Percentiles rank a stretch among this genome's conserved stretches.
These are phyloP conservation scores for Trichacis sp. DNA, from an alignment of 2,888 invertebrate species.

Conservation along the genomic window DNA sequence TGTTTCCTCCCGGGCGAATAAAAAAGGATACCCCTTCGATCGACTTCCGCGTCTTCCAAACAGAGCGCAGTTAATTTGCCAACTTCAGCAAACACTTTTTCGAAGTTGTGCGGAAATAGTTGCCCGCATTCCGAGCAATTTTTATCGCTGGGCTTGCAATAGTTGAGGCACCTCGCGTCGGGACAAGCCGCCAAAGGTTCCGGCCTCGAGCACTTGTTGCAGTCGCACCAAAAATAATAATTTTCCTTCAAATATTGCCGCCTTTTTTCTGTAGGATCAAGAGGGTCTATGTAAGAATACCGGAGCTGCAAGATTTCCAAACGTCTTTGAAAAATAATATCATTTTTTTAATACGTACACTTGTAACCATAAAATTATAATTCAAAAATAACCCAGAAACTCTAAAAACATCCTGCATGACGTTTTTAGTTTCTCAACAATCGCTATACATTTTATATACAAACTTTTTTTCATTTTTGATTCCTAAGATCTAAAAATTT, in stretches of 20 bases:
- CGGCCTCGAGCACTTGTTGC: slow-evolving; percentile 10
- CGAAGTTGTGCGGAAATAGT: not conserved
- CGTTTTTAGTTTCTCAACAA: too few relatives aligned
- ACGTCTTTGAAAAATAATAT: too few relatives aligned
- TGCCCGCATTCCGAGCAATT: slow-evolving; percentile 1
- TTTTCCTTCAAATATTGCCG: slow-evolving; percentile 1
- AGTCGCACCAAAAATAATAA: slow-evolving; percentile 21
- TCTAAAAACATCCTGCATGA: too few relatives aligned
- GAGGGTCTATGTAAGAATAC: not conserved
- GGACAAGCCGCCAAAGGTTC: slow-evolving; percentile 12
- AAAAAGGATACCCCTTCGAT: not conserved
- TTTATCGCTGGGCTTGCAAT: not conserved
- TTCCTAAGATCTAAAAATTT: too few relatives aligned
- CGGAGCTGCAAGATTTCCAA: not conserved
- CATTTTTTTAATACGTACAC: too few relatives aligned
- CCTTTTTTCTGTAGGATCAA: slow-evolving; percentile 6
- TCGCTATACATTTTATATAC: too few relatives aligned
- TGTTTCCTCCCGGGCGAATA: too few relatives aligned
- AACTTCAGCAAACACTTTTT: not conserved
- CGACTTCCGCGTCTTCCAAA: slow-evolving; percentile 1
- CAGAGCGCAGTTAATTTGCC: not conserved
- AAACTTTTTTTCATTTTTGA: too few relatives aligned
- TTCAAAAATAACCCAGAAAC: too few relatives aligned
- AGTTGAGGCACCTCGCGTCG: not conserved
- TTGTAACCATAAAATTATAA: too few relatives aligned